Evolutionary conservation across 2,113 vertebrate species (phyloP).

Genomic region (Phylloscopus trochilus): DNA sequence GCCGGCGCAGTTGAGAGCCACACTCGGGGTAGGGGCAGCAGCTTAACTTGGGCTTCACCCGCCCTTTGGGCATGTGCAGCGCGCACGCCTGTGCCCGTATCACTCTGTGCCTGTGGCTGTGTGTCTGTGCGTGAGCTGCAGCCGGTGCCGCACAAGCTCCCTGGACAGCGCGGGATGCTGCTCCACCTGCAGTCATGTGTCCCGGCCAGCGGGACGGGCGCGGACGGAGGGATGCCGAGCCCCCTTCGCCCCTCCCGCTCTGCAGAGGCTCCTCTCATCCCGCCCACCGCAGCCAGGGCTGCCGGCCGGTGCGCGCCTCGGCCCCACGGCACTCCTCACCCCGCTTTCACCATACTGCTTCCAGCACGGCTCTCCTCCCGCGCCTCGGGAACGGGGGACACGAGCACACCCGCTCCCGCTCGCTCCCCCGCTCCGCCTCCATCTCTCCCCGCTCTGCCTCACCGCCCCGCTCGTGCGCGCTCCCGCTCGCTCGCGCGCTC

Average conservation of each 20-base stretch:
- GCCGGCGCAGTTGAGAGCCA: neutral
- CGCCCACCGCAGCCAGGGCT: neutral
- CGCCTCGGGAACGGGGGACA: neutral
- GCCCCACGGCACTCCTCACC: neutral
- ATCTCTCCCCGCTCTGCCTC: neutral
- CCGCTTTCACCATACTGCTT: fast-evolving
- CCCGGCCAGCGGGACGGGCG: neutral
- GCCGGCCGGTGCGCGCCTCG: neutral
- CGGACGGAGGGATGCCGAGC: neutral
- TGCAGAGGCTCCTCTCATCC: neutral
- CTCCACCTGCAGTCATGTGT: neutral
- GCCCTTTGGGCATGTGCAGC: neutral
- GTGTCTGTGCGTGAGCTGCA: neutral
- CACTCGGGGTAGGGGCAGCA: neutral
- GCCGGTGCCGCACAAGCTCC: neutral
- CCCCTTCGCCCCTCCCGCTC: neutral
- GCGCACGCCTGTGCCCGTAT: neutral
- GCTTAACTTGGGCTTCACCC: neutral
- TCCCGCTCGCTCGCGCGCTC: neutral
- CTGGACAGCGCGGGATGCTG: neutral
- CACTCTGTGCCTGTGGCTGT: neutral
- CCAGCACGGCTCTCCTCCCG: neutral
- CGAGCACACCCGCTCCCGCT: fast-evolving
- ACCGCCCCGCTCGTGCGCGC: neutral
- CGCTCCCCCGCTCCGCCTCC: neutral